These are phyloP conservation scores for Glaucidium brasilianum DNA, from an alignment of 2,113 vertebrate genomes.

Conservation along the genomic window DNA sequence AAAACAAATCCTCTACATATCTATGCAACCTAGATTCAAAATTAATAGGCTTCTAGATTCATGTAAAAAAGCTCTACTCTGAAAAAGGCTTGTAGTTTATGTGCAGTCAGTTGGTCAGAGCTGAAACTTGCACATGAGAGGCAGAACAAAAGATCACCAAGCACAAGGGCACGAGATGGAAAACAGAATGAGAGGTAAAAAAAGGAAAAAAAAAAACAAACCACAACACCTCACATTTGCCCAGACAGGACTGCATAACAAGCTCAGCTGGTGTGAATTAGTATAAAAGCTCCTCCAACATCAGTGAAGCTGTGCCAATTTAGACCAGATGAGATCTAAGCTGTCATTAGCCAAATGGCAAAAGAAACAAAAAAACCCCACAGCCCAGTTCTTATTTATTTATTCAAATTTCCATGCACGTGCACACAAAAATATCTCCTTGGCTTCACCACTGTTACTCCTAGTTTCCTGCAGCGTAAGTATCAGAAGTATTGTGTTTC, in stretches of 20 bases:
- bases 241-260: background rate
- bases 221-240: background rate
- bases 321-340: slow-evolving; percentile 40
- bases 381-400: background rate
- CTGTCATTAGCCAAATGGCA: background rate
- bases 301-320: slow-evolving; percentile 21
- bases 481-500: background rate
- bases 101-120: background rate
- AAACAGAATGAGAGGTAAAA: slow-evolving; percentile 51
- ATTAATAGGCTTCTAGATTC: background rate
- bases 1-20: background rate
- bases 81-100: background rate
- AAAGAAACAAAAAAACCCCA: background rate
- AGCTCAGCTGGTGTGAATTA: slow-evolving; percentile 53
- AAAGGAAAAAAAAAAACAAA: background rate
- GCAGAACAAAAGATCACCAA: slow-evolving; percentile 1
- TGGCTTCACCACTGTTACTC: background rate
- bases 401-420: background rate
- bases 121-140: background rate
- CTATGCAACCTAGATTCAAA: background rate
- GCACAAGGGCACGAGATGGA: slow-evolving; percentile 12
- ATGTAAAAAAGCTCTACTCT: background rate
- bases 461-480: background rate
- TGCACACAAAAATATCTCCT: background rate
- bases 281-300: slow-evolving; percentile 27